These are phyloP conservation scores for Eurytemora carolleeae DNA, from an alignment of 1,140 invertebrate species.

Conservation along the genomic window DNA sequence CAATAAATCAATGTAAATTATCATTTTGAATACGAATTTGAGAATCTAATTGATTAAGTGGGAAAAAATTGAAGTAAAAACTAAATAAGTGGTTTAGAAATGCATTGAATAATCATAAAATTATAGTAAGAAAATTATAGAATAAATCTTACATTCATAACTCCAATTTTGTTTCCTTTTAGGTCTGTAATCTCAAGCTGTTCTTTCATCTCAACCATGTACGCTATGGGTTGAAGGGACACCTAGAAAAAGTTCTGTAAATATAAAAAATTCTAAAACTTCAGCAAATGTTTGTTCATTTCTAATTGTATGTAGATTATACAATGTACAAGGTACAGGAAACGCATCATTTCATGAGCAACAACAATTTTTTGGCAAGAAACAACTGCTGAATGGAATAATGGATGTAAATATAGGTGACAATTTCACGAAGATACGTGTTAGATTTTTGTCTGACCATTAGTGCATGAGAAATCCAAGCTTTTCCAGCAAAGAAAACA, in stretches of 20 bases:
- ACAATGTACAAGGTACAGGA: conserved; percentile 33
- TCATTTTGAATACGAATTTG: not conserved
- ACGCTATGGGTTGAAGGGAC: conserved; percentile 20
- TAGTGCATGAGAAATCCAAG: no score
- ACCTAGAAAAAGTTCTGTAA: conserved; percentile 15
- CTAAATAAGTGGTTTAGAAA: conserved; percentile 1
- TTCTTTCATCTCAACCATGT: conserved; percentile 30
- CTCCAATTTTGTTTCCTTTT: conserved; percentile 33
- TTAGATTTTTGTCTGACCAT: no score
- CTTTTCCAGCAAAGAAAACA: no score
- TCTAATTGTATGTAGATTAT: conserved; percentile 25
- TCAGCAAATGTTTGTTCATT: no score
- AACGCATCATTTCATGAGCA: no score
- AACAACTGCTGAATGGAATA: no score
- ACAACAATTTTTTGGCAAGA: no score
- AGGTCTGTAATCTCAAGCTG: conserved; percentile 33
- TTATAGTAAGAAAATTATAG: no score
- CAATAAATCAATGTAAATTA: not conserved
- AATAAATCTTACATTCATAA: conserved; percentile 32
- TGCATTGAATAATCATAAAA: no score
- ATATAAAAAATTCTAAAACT: no score
- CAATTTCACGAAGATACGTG: no score
- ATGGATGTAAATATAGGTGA: no score
- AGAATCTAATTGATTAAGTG: not conserved
- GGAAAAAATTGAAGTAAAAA: not conserved